phyloP scores from a whole-genome alignment of 2,888 invertebrate species.

The Neoaliturus tenellus region DNA sequence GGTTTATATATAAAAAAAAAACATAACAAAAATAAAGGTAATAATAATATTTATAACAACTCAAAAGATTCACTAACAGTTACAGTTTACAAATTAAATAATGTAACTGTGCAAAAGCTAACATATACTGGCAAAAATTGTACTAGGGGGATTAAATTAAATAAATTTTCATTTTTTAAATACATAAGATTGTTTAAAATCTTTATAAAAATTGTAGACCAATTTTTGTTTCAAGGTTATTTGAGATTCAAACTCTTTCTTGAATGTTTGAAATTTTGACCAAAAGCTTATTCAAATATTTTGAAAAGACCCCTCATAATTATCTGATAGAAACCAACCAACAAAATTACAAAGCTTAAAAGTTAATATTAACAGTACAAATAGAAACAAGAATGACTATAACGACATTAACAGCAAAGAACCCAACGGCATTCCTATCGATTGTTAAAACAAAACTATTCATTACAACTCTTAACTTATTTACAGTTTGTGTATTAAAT shows the following conservation, averaged over 20 bases:
- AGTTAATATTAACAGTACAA: background rate
- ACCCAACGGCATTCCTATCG: background rate
- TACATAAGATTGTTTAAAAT: background rate
- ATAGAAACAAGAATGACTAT: conserved; percentile 1
- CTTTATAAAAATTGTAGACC: background rate
- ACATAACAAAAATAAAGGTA: conserved; percentile 49
- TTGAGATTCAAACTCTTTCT: too few species aligned
- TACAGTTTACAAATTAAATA: too few species aligned
- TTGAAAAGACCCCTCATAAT: too few species aligned
- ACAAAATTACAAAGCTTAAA: background rate
- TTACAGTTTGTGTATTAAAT: background rate
- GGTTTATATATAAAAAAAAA: conserved; percentile 53
- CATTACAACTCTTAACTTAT: background rate
- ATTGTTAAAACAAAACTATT: background rate
- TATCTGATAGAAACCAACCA: too few species aligned
- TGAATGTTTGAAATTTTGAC: too few species aligned
- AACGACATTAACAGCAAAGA: background rate
- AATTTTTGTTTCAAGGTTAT: background rate
- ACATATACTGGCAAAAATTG: too few species aligned
- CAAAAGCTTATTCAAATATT: too few species aligned
- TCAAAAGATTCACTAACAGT: background rate
- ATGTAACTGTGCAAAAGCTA: too few species aligned
- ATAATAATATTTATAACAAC: conserved; percentile 48
- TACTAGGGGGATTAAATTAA: too few species aligned
- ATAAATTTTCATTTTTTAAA: too few species aligned